Evolutionary conservation across 2,888 invertebrate species (phyloP), one percentile per base, ranked within the genome.

Genomic region (Hyppa rectilinea): DNA sequence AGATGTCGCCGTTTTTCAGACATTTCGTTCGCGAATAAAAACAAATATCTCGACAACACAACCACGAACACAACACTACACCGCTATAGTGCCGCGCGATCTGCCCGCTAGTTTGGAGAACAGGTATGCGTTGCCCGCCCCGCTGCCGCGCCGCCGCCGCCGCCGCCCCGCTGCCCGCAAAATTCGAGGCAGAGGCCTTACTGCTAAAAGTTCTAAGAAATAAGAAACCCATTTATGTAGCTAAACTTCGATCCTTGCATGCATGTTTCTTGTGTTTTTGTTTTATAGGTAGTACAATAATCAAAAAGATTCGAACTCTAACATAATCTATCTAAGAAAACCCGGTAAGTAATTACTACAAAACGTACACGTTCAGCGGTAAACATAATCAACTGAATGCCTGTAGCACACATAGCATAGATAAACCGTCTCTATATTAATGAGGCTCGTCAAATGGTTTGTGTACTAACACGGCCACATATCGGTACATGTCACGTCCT

Each of bases 341-440:
- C 31, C 31, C 26, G 14, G 50, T 23, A 47, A 52, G 56, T 76
- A 62, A 75, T 62, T 52, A 76, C 36, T 36, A 34, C 47, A 49
- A 52, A 69, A 61, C 36, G 10, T 34, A 49, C 49, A 66, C n/a
- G 49, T 49, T 36, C 2, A 38, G 45, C 12, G 56, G 75, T 60
- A 71, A 77, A 76, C 58, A 72, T 47, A 78, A 72, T 75, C 53
- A 64, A 43, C 10, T 38, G 59, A 61, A 66, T 62, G 52, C n/a
- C 36, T 1, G 40, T 45, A 14, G 58, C 55, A 47, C 52, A 74
- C 49, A 31, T 29, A 60, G 55, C 49, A 31, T 29, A 60, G 55
- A 60, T 68, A 64, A 66, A 69, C 75, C 38, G 63, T 52, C 43
- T 64, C 60, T 60, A 64, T 69, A 79, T 69, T 79, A 75, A 78